A percentile compares a stretch with the other conserved stretches of the same genome.
Evolutionary conservation across 2,888 invertebrate genomes (phyloP).

Genomic region (Tachina grossa): DNA sequence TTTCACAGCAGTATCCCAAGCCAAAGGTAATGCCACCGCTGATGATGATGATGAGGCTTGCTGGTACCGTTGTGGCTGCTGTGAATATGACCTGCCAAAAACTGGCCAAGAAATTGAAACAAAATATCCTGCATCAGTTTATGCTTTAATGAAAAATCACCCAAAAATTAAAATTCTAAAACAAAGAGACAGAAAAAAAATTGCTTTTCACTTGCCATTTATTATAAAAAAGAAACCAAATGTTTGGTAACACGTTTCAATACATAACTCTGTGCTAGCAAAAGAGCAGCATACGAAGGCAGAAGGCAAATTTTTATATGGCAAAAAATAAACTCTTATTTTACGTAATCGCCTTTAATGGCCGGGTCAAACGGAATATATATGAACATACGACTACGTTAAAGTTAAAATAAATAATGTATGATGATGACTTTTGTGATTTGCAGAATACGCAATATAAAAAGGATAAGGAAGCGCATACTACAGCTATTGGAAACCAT

Average conservation of each 20-base stretch:
- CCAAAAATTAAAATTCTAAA: background rate
- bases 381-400: background rate
- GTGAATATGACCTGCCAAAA: conserved; percentile 59
- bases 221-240: conserved; percentile 50
- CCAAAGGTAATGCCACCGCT: conserved; percentile 11
- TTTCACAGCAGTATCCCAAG: conserved; percentile 22
- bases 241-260: conserved; percentile 35
- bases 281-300: background rate
- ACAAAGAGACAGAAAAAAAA: background rate
- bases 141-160: conserved; percentile 44
- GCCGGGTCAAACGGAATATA: background rate
- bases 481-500: too few relatives aligned
- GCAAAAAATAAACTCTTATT: background rate
- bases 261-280: background rate
- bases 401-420: conserved; percentile 12
- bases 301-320: conserved; percentile 32
- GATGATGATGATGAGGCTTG: conserved; percentile 10
- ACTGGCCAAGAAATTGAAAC: conserved; percentile 51
- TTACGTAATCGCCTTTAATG: background rate
- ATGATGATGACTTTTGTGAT: background rate
- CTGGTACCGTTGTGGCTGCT: conserved; percentile 22
- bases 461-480: too few relatives aligned
- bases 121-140: conserved; percentile 35
- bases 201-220: conserved; percentile 49
- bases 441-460: too few relatives aligned